Evolutionary conservation across 2,888 invertebrate genomes (phyloP), one percentile per base, ranked within the genome.

Genomic region (Miltochrista miniata): DNA sequence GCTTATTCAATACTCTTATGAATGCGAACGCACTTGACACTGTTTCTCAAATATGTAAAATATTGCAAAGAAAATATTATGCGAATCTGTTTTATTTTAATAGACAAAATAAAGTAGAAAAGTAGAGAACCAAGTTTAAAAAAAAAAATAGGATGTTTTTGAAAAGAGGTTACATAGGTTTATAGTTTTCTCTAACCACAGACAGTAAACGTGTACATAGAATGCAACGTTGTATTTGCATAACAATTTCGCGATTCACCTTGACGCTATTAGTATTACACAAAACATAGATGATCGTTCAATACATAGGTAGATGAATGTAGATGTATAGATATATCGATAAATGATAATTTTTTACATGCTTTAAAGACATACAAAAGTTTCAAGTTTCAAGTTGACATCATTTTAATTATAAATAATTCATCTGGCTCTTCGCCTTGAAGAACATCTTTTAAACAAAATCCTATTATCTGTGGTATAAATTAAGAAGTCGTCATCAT

Each of bases 171-270:
- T 24, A 4, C 18, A 24, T 24, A 5, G 18, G 18, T 24, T 24
- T 5, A 24, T 24, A 24, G 18, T 2, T 24, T 24, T 24, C 18
- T 4, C 31, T 31, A 7, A 31, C 31, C 8, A 10, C 31, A 56
- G 56, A 24, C 31, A 56, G 56, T 67, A 66, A 68, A 57, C 64
- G 68, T 67, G 61, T 64, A 63, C 67, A 65, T 74, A 67, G 72
- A 65, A 70, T 74, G 75, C 76, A 77, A 68, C 54, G 56, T 48
- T 61, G 53, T 76, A 83, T 87, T 85, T 83, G 79, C 85, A 86
- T 85, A 85, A 83, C 74, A 83, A 82, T 85, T 85, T 83, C 67
- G 76, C 81, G 72, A 74, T 64, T 78, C 56, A 70, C 83, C 85
- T 83, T 83, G 81, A 76, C 65, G 58, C 56, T 61, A 61, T 74